Base-by-base conservation (phyloP, 2,888 invertebrate genomes). In the Carpatolechia fugitivella region DNA sequence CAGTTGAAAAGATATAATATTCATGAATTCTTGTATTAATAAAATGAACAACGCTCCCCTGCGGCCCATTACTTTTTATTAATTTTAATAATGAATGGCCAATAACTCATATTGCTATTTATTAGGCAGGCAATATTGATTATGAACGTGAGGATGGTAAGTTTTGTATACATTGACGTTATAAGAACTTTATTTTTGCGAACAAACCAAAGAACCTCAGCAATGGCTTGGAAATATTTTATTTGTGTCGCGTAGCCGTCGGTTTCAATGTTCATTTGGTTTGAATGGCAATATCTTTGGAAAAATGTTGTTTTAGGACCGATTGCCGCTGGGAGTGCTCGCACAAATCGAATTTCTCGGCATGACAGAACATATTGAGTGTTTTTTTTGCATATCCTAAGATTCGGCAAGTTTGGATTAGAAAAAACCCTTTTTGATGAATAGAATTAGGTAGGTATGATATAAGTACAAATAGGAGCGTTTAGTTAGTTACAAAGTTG, bases 291-390 rank as follows among this genome's bases (percentile, higher is more conserved):
- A 63, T 66, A 72, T 70, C 68, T 72, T 69, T 64, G 61, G 63
- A 65, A 65, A 72, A 69, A 67, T 78, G 71, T 80, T 80, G 70
- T 78, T 77, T 78, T 79, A 79, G 76, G 80, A 76, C 70, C 65
- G 69, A 76, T 73, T 69, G 68, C 41, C 36, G 56, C 67, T 24
- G 29, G 29, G 24, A 20, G 44, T 44, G 24, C 60, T 60, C 63
- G 44, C 61, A 64, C 63, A 69, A 74, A 72, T 69, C 66, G 68
- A 70, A 72, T 72, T 67, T 70, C 67, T 59, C 59, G 57, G 58
- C 61, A 63, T 57, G 41, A 44, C 31, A 46, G 44, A 48, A 57
- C 52, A 52, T 24, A 24, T 24, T 24, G 24, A 24, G 24, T 24
- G 24, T 24, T 24, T 24, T 24, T 4, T 24, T 24, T 24, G 52